Percentiles rank a stretch among this genome's conserved stretches.
Evolutionary conservation across 2,797 vertebrate species (phyloP).

Genomic region (Varecia variegata): DNA sequence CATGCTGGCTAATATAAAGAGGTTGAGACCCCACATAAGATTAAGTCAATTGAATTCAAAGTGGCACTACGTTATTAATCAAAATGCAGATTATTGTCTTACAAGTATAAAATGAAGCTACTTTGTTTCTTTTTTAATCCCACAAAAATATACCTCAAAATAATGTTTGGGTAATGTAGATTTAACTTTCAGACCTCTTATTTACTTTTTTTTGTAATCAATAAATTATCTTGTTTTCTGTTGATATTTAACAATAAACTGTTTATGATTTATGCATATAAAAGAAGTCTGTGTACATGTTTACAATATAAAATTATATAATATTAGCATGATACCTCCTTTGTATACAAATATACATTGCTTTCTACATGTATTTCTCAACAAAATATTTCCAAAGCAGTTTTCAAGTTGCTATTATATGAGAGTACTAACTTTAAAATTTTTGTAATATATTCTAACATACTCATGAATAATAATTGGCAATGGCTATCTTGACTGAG

Average conservation of each 20-base stretch:
- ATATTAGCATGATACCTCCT: not conserved
- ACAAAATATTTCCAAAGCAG: not conserved
- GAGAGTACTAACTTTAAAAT: not conserved
- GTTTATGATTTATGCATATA: not conserved
- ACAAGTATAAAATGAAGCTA: not conserved
- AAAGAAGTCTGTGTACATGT: not conserved
- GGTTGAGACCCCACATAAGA: slow-evolving; percentile 36
- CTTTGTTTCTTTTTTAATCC: not conserved
- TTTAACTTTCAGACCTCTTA: not conserved
- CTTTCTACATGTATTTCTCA: not conserved
- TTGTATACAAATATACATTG: not conserved
- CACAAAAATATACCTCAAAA: not conserved
- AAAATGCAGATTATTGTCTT: not conserved
- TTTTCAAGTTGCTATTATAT: not conserved
- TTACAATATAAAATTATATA: not conserved
- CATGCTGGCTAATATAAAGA: slow-evolving; percentile 37
- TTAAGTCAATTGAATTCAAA: slow-evolving; percentile 56
- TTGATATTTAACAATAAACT: not conserved
- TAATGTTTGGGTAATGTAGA: not conserved
- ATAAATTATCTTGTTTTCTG: not conserved
- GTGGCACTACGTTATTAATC: slow-evolving; percentile 30
- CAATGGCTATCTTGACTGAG: not conserved
- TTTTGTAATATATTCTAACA: not conserved
- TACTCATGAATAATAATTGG: not conserved
- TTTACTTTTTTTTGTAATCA: not conserved